Evolutionary conservation across 2,888 invertebrate genomes (phyloP).

Genomic region (Drosophila paranaensis): DNA sequence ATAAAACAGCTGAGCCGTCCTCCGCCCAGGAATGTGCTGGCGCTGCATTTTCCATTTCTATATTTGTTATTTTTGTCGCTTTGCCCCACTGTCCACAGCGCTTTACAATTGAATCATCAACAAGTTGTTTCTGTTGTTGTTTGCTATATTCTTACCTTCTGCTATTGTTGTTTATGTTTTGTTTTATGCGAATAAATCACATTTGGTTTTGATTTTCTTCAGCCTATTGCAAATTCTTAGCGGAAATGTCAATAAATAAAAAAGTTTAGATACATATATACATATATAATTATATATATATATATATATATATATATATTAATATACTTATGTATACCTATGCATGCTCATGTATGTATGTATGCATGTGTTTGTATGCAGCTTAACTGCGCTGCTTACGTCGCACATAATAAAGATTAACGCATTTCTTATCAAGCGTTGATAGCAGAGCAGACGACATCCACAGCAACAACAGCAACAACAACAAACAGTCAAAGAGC

Average conservation of each 20-base stretch:
- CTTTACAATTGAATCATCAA: conserved; percentile 62
- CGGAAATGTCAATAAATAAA: conserved; percentile 65
- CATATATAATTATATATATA: neutral
- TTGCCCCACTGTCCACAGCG: conserved; percentile 37
- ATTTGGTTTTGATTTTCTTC: conserved; percentile 45
- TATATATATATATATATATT: neutral
- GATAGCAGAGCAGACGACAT: conserved; percentile 58
- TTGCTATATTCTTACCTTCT: conserved; percentile 36
- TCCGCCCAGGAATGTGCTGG: conserved; percentile 45
- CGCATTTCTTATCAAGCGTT: conserved; percentile 77
- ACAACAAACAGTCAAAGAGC: conserved; percentile 46
- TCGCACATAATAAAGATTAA: conserved; percentile 78
- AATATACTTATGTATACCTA: too few relatives aligned
- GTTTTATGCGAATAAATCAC: conserved; percentile 58
- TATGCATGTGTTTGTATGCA: conserved; percentile 34
- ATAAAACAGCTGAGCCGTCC: conserved; percentile 52
- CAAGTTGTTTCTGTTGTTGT: conserved; percentile 58
- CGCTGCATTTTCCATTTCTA: conserved; percentile 36
- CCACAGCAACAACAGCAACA: conserved; percentile 26
- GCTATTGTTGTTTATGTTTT: conserved; percentile 54
- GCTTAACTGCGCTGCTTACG: conserved; percentile 59
- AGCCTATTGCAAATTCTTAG: conserved; percentile 53
- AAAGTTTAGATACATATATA: conserved; percentile 17
- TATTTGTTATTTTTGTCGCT: conserved; percentile 26
- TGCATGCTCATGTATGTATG: conserved; percentile 1